These are phyloP conservation scores for Tetragonula carbonaria DNA, from an alignment of 2,888 invertebrate genomes.

Conservation along the genomic window DNA sequence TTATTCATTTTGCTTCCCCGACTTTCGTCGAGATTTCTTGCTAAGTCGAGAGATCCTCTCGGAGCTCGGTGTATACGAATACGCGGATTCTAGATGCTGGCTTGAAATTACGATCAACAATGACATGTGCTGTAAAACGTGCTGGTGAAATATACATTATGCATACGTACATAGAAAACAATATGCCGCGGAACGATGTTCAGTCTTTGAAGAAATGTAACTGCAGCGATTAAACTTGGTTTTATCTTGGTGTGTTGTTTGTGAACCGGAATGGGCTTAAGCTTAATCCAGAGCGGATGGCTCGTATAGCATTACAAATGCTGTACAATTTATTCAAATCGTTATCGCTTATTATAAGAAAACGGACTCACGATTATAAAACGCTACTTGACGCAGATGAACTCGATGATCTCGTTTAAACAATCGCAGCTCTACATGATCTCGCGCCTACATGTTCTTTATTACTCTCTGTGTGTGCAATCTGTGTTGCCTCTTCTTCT, in stretches of 20 bases:
- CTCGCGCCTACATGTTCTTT: conserved; percentile 31
- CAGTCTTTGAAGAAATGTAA: conserved; percentile 57
- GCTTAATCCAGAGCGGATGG: conserved; percentile 66
- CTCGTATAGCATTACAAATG: conserved; percentile 59
- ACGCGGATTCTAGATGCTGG: background rate
- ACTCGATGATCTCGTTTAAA: conserved; percentile 51
- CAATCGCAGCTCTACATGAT: conserved; percentile 49
- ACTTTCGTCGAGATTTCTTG: background rate
- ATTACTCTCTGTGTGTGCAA: conserved; percentile 6
- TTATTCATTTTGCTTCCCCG: background rate
- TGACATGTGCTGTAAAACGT: conserved; percentile 6
- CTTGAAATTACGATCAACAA: conserved; percentile 36
- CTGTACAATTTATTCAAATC: conserved; percentile 52
- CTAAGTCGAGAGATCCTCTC: conserved; percentile 14
- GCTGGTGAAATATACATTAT: conserved; percentile 26
- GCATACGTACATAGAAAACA: conserved; percentile 4
- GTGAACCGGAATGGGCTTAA: conserved; percentile 54
- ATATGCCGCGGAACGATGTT: conserved; percentile 54
- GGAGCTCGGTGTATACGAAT: background rate
- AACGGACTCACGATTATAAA: conserved; percentile 64
- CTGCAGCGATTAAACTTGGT: conserved; percentile 38
- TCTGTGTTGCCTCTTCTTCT: background rate
- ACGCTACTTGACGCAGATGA: conserved; percentile 64
- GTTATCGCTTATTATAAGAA: conserved; percentile 54
- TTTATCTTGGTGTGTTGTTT: background rate